phyloP scores from a whole-genome alignment of 2,888 invertebrate genomes.

The Dolomedes plantarius region DNA sequence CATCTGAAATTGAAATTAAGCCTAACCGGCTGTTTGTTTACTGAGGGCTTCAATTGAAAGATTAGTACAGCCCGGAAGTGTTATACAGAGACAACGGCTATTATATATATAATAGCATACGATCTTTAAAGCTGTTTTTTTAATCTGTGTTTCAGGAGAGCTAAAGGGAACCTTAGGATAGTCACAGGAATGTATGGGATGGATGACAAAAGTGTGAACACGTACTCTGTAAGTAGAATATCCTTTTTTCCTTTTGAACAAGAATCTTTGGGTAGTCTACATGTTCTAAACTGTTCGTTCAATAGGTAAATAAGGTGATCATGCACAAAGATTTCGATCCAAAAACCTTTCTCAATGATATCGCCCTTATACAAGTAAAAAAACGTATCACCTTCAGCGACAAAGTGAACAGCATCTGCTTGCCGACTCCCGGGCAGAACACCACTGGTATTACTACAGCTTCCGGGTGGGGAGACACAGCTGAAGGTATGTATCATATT shows the following conservation, averaged over 20 bases:
- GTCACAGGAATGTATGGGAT: slow-evolving; percentile 33
- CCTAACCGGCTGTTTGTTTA: no score
- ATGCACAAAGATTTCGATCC: slow-evolving; percentile 40
- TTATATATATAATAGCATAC: no score
- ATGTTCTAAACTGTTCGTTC: not conserved
- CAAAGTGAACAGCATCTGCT: slow-evolving; percentile 60
- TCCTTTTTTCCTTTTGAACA: no score
- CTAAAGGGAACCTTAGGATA: slow-evolving; percentile 25
- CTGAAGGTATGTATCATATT: slow-evolving; percentile 51
- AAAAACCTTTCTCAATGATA: slow-evolving; percentile 66
- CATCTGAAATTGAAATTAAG: no score
- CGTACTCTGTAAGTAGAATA: slow-evolving; percentile 17
- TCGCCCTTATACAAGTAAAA: slow-evolving; percentile 63
- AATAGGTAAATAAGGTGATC: slow-evolving; percentile 48
- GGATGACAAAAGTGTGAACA: slow-evolving; percentile 1
- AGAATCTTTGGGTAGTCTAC: no score
- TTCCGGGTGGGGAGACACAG: slow-evolving; percentile 72
- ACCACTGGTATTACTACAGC: slow-evolving; percentile 64
- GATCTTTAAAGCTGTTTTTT: no score
- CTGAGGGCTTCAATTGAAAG: no score
- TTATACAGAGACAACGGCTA: no score
- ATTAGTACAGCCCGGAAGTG: no score
- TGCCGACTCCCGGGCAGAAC: slow-evolving; percentile 49
- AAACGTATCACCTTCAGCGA: slow-evolving; percentile 39
- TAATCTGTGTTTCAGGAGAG: slow-evolving; percentile 34